Base-by-base conservation (phyloP, 2,113 vertebrate species). In the Reinhardtius hippoglossoides region DNA sequence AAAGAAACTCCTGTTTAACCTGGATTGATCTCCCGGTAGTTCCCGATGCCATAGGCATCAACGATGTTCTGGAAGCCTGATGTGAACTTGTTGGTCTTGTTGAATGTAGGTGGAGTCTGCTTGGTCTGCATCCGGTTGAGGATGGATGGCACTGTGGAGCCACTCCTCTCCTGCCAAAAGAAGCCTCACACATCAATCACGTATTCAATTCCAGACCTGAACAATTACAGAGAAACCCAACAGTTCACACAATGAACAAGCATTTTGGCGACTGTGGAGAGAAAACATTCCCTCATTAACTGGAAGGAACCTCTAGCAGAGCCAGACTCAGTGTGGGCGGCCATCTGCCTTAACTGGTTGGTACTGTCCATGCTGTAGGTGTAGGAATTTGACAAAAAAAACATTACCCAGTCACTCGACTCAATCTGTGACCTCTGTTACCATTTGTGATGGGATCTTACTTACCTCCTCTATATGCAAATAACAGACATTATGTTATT, bases 61-160 rank as follows among this genome's bases (percentile, higher is more conserved):
- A 99, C 97, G 0, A 99, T 99, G 84, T 96, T 98, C 94, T 99
- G 98, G 90, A 99, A 99, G 26, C 98, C 98, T 8, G 95, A 95
- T 7, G 98, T 99, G 90, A 99, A 99, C 72, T 98, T 98, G 88
- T 98, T 99, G 87, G 97, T 98, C 85, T 98, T 96, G 86, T 99
- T 99, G 91, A 96, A 99, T 13, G 98, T 99, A 21, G 98, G 98
- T 18, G 98, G 98, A 61, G 95, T 95, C 86, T 97, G 94, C 82
- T 94, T 97, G 61, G 97, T 96, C 26, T 96, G 95, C 91, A 99
- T 88, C 69, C 95, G 88, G 0, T 96, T 99, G 85, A 99, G 91
- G 80, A 99, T 99, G 31, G 98, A 98, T 1, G 93, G 91, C 13
- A 99, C 97, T 0, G 95, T 95, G 4, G 97, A 99, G 63, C 97